Conservation (phyloP, 2,888 invertebrate genomes). For the Cepaea hortensis region DNA sequence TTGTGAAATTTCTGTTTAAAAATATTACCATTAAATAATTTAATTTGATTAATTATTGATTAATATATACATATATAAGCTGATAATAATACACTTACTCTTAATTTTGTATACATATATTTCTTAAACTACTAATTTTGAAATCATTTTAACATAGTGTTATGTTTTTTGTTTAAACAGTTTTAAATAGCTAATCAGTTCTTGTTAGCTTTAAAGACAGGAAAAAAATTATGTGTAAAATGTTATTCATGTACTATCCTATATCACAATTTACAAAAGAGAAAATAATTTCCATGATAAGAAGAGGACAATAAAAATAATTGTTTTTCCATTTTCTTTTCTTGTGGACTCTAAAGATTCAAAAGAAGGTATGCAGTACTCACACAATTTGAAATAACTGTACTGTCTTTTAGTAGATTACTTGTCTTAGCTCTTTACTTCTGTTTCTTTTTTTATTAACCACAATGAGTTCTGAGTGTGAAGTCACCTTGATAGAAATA, state of each 20-base stretch:
- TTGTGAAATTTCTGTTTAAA: too few relatives aligned
- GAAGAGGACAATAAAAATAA: background rate
- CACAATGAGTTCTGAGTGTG: constrained; percentile 18
- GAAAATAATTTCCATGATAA: background rate
- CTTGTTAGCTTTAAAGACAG: background rate
- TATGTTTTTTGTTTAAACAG: too few relatives aligned
- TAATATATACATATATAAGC: too few relatives aligned
- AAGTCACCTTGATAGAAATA: constrained; percentile 3
- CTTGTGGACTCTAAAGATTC: constrained; percentile 27
- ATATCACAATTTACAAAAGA: constrained; percentile 2
- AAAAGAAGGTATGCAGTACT: constrained; percentile 36
- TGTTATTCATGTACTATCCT: background rate
- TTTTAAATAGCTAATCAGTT: background rate
- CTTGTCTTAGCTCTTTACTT: background rate
- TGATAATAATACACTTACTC: too few relatives aligned
- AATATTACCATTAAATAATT: background rate
- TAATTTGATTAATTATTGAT: background rate
- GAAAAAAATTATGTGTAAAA: background rate
- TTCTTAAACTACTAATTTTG: too few relatives aligned
- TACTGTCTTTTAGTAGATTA: background rate
- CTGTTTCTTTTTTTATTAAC: constrained; percentile 1
- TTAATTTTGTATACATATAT: too few relatives aligned
- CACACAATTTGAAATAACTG: constrained; percentile 9
- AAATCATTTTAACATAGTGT: too few relatives aligned
- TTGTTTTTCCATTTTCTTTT: background rate